phyloP scores from a whole-genome alignment of 2,797 vertebrate species.

The Thunnus albacares region DNA sequence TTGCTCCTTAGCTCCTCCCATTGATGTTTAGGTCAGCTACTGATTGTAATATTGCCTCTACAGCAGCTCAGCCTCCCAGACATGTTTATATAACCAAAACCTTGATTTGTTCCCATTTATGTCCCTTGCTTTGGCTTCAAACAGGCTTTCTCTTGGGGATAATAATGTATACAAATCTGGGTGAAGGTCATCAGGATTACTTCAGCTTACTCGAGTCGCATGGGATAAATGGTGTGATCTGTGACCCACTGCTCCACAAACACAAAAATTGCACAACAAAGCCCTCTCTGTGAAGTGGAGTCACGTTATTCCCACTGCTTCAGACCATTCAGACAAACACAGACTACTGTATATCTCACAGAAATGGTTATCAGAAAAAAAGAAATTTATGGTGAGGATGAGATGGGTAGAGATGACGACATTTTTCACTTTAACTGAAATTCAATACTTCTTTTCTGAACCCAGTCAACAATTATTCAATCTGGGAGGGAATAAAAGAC shows the following conservation, averaged over 20 bases:
- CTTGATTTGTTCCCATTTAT: neutral
- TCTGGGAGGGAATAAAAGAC: conserved; percentile 6
- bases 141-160: conserved; percentile 13
- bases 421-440: conserved; percentile 48
- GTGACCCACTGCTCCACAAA: conserved; percentile 39
- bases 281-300: neutral
- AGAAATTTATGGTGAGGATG: conserved; percentile 30
- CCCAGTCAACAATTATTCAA: conserved; percentile 1
- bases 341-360: conserved; percentile 9
- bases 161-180: conserved; percentile 10
- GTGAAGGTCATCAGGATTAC: conserved; percentile 41
- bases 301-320: conserved; percentile 1
- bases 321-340: conserved; percentile 32
- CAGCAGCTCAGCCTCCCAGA: conserved; percentile 22
- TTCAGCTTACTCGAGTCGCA: conserved; percentile 12
- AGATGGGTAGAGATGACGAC: conserved; percentile 2
- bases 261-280: conserved; percentile 12
- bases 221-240: conserved; percentile 23
- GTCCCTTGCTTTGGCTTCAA: conserved; percentile 6
- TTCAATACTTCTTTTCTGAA: conserved; percentile 38
- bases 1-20: neutral
- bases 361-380: neutral
- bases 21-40: conserved; percentile 1
- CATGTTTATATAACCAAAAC: conserved; percentile 8
- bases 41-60: conserved; percentile 6